Evolutionary conservation across 2,888 invertebrate species (phyloP).

Genomic region (Mythimna lalbum): DNA sequence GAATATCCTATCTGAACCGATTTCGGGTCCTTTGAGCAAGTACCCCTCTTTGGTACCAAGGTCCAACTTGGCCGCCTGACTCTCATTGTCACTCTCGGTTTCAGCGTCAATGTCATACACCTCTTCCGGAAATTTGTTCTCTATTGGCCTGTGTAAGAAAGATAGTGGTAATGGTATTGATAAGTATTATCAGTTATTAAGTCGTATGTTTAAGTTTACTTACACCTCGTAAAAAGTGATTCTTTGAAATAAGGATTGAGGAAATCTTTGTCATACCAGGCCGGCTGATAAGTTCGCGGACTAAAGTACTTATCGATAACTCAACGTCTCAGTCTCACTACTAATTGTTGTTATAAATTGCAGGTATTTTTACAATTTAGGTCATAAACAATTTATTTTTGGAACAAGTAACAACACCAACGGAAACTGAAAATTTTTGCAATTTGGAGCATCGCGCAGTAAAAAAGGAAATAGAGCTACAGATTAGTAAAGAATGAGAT

Average conservation of each 20-base stretch:
- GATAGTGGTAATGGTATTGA: conserved; percentile 48
- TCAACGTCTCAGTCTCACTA: no score
- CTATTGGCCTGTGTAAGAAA: conserved; percentile 77
- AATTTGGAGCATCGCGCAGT: no score
- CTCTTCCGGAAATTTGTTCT: conserved; percentile 92
- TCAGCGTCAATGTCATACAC: conserved; percentile 97
- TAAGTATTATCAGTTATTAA: conserved; percentile 40
- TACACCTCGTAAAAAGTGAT: conserved; percentile 23
- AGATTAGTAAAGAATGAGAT: no score
- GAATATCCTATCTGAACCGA: conserved; percentile 97
- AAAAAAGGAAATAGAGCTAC: no score
- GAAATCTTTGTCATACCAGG: conserved; percentile 7
- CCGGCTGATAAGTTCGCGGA: no score
- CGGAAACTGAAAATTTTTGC: no score
- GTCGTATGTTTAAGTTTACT: conserved; percentile 30
- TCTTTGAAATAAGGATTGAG: conserved; percentile 44
- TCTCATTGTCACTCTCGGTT: conserved; percentile 95
- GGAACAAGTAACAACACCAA: no score
- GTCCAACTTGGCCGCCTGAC: conserved; percentile 92
- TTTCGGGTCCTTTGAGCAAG: conserved; percentile 97
- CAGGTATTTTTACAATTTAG: no score
- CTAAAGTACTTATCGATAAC: no score
- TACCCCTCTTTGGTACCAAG: conserved; percentile 97
- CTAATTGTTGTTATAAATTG: no score
- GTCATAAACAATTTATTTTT: no score